Evolutionary conservation across 1,140 invertebrate genomes (phyloP), one percentile per base, ranked within the genome.

Genomic region (Spodoptera frugiperda): DNA sequence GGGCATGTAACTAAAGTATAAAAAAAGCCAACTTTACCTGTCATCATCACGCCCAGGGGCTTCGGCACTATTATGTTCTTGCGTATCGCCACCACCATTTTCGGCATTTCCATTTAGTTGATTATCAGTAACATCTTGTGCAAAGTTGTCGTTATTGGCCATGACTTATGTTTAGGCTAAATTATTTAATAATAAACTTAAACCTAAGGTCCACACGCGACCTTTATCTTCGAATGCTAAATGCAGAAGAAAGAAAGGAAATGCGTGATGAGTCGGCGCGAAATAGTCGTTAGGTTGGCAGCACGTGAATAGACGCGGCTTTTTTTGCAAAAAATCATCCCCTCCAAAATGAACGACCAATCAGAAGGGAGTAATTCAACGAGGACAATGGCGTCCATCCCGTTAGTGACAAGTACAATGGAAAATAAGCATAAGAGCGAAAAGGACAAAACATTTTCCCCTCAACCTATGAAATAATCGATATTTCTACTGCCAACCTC

Each of bases 11-110:
- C 8, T 30, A 11, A 53, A 57, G 61, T 61, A 78, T 15, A 33
- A 70, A 6, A 53, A 74, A 79, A 82, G 82, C 72, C 46, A 87
- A 84, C 78, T 78, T 87, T 96, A 96, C 96, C 96, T 96, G 95
- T 96, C 96, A 94, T 96, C 96, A 94, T 96, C 96, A 87, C 96
- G 95, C 88, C 96, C 96, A 48, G 96, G 96, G 71, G 95, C 95
- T 90, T 95, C 95, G 19, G 95, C 95, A 93, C 95, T 95, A 80
- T 95, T 96, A 91, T 95, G 95, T 84, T 96, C 95, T 82, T 95
- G 94, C 75, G 90, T 93, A 86, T 95, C 95, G 85, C 95, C 96
- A 84, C 95, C 95, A 90, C 95, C 96, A 80, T 95, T 94, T 81
- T 95, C 95, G 76, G 92, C 93, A 86, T 95, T 95, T 85, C 95